Evolutionary conservation across 2,888 invertebrate species (phyloP).

Genomic region (Plebejus argus): DNA sequence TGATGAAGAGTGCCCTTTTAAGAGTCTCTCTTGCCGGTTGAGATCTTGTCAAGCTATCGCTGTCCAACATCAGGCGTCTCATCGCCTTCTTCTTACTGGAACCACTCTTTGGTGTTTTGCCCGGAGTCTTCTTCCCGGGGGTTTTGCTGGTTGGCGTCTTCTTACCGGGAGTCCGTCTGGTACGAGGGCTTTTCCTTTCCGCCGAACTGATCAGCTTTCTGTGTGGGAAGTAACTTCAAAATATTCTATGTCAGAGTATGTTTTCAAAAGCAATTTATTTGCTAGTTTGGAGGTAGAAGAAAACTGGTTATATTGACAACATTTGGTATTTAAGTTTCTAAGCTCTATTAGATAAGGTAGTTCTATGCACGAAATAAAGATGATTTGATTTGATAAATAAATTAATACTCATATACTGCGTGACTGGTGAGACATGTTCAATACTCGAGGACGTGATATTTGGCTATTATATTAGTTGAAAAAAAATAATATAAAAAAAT

Average conservation of each 20-base stretch:
- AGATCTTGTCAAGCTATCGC: conserved; percentile 58
- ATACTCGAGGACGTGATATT: too few species aligned
- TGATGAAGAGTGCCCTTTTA: conserved; percentile 88
- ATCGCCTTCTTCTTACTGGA: conserved; percentile 82
- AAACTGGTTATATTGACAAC: too few species aligned
- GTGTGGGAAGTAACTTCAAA: conserved; percentile 74
- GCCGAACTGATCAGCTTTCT: conserved; percentile 70
- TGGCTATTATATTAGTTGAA: too few species aligned
- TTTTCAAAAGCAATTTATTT: conserved; percentile 35
- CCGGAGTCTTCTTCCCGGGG: conserved; percentile 79
- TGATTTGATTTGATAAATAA: too few species aligned
- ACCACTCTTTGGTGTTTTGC: conserved; percentile 80
- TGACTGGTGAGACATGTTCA: too few species aligned
- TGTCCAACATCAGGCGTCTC: conserved; percentile 69
- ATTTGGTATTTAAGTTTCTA: too few species aligned
- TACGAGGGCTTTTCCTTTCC: conserved; percentile 73
- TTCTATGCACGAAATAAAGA: too few species aligned
- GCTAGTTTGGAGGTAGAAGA: too few species aligned
- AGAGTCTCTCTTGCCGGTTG: conserved; percentile 80
- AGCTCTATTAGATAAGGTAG: too few species aligned
- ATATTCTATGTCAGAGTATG: conserved; percentile 49
- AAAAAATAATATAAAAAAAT: too few species aligned
- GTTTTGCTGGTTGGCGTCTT: conserved; percentile 67
- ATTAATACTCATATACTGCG: too few species aligned
- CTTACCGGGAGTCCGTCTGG: conserved; percentile 75